These are phyloP conservation scores for Mionectes macconnelli DNA, from an alignment of 2,113 vertebrate genomes.

Conservation along the genomic window DNA sequence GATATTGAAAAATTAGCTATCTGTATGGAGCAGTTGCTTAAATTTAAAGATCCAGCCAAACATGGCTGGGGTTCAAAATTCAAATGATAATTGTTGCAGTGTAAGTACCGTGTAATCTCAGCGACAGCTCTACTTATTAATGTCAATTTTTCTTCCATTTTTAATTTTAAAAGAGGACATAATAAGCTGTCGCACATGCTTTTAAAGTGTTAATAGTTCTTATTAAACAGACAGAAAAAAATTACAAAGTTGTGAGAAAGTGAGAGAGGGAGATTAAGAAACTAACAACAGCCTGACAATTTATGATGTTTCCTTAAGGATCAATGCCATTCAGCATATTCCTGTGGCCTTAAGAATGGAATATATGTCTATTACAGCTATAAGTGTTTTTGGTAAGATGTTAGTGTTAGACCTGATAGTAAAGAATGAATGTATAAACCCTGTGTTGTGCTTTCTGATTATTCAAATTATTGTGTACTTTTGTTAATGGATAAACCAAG, in stretches of 20 bases:
- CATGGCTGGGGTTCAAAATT: constrained; percentile 11
- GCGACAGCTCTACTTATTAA: neutral
- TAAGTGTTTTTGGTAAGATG: neutral
- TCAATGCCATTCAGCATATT: neutral
- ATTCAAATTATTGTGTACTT: neutral
- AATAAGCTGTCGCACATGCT: neutral
- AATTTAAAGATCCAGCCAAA: neutral
- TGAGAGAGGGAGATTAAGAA: neutral
- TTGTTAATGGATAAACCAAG: neutral
- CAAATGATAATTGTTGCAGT: neutral
- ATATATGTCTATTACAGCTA: neutral
- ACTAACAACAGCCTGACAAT: neutral
- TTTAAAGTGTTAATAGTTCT: neutral
- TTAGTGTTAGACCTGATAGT: neutral
- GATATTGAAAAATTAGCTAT: neutral
- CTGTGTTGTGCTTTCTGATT: neutral
- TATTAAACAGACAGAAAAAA: neutral
- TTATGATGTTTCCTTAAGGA: neutral
- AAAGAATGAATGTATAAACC: neutral
- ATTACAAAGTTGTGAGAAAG: neutral
- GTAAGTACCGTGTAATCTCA: neutral
- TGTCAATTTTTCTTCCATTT: neutral
- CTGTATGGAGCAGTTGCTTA: neutral
- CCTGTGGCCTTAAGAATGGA: neutral
- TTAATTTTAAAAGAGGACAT: neutral